phyloP scores from a whole-genome alignment of 1,140 invertebrate species.

The Lepidurus apus region DNA sequence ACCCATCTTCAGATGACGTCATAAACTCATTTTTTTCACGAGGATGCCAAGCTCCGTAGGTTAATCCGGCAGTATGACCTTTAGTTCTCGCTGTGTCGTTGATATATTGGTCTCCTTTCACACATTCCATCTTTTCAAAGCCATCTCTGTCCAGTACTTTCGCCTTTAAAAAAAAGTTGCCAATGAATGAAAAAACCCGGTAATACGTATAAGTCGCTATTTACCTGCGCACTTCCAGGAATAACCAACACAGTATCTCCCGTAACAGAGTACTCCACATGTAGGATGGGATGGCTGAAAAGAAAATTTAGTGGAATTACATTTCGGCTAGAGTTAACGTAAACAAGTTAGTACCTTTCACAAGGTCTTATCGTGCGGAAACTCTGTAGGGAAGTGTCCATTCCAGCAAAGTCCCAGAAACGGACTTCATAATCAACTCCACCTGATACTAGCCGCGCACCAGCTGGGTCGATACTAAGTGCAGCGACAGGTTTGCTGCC shows the following conservation, averaged over 20 bases:
- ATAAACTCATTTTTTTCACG: constrained; percentile 85
- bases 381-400: constrained; percentile 83
- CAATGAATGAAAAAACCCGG: not conserved
- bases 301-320: constrained; percentile 37
- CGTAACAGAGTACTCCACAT: constrained; percentile 83
- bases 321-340: constrained; percentile 24
- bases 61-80: constrained; percentile 89
- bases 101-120: constrained; percentile 95
- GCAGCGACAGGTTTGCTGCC: constrained; percentile 81
- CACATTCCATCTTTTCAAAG: constrained; percentile 89
- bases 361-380: constrained; percentile 89
- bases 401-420: constrained; percentile 97
- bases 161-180: constrained; percentile 49
- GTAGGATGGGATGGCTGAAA: constrained; percentile 76
- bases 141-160: constrained; percentile 95
- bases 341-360: constrained; percentile 59
- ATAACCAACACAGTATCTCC: constrained; percentile 92
- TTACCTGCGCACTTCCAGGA: constrained; percentile 63
- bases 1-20: constrained; percentile 84
- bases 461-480: constrained; percentile 83
- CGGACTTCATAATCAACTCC: constrained; percentile 91
- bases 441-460: constrained; percentile 85
- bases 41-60: constrained; percentile 90
- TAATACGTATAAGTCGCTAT: not conserved
- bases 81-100: constrained; percentile 90